Evolutionary conservation across 2,888 invertebrate species (phyloP).

Genomic region (Aporophyla nigra): DNA sequence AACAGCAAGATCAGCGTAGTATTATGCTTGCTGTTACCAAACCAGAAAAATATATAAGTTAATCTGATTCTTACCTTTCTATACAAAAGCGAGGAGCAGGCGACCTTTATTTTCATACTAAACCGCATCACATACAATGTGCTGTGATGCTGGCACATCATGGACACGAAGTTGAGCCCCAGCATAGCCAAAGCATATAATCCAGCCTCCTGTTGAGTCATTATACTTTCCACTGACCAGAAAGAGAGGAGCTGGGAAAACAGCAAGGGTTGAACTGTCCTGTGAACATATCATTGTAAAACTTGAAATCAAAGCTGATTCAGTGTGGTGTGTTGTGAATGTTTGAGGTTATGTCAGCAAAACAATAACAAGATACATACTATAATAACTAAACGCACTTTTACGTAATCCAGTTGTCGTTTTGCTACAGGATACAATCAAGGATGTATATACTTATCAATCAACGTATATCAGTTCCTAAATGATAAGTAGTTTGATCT

Average conservation of each 20-base stretch:
- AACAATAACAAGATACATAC: not conserved
- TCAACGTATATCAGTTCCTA: not conserved
- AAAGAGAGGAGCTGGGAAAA: constrained; percentile 88
- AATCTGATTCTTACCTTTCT: constrained; percentile 91
- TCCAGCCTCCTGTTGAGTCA: constrained; percentile 88
- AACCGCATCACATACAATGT: constrained; percentile 91
- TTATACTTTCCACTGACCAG: constrained; percentile 85
- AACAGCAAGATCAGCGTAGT: too few species aligned
- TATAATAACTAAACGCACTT: not conserved
- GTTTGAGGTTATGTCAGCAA: not conserved
- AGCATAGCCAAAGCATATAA: constrained; percentile 90
- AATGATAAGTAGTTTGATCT: constrained; percentile 1
- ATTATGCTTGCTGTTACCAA: not conserved
- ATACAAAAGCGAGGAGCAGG: constrained; percentile 93
- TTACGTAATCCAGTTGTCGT: not conserved
- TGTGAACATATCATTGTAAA: constrained; percentile 67
- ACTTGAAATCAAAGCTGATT: not conserved
- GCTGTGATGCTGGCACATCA: constrained; percentile 93
- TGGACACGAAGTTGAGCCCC: constrained; percentile 86
- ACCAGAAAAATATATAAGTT: not conserved
- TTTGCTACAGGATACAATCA: constrained; percentile 5
- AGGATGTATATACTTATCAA: constrained; percentile 8
- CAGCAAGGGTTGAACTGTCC: constrained; percentile 89
- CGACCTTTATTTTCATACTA: constrained; percentile 93
- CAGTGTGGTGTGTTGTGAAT: not conserved